A percentile compares a stretch with the other conserved stretches of the same genome.
phyloP scores from a whole-genome alignment of 2,888 invertebrate genomes.

The Tetheella fluctuosa region DNA sequence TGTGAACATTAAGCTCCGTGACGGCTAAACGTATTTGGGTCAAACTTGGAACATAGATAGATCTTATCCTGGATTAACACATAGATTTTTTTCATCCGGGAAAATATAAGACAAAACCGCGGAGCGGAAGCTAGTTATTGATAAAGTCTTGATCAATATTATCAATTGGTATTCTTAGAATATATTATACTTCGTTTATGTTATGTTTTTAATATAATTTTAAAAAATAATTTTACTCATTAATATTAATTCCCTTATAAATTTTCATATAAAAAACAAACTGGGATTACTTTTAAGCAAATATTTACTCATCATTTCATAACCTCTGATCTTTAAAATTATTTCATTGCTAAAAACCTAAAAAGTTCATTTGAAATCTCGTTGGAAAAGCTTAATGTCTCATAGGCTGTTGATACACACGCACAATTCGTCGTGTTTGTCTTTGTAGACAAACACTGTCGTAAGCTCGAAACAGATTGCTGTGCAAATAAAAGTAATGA shows the following conservation, averaged over 20 bases:
- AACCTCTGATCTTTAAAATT: neutral
- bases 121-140: no score
- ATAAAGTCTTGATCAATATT: no score
- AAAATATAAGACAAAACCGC: no score
- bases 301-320: neutral
- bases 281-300: neutral
- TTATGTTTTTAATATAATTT: no score
- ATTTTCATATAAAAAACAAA: neutral
- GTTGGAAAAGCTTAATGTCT: neutral
- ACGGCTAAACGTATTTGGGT: no score
- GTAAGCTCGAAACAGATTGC: slow-evolving; percentile 56
- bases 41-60: no score
- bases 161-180: no score
- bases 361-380: neutral
- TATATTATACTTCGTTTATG: no score
- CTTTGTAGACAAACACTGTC: slow-evolving; percentile 36
- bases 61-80: no score
- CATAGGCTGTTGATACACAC: slow-evolving; percentile 21
- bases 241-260: neutral
- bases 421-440: slow-evolving; percentile 55
- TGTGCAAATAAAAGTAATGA: slow-evolving; percentile 71
- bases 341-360: neutral
- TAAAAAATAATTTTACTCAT: no score
- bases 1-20: no score
- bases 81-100: no score